These are phyloP conservation scores for Lepeophtheirus nordmannii DNA, from an alignment of 2,888 invertebrate genomes.

Conservation along the genomic window DNA sequence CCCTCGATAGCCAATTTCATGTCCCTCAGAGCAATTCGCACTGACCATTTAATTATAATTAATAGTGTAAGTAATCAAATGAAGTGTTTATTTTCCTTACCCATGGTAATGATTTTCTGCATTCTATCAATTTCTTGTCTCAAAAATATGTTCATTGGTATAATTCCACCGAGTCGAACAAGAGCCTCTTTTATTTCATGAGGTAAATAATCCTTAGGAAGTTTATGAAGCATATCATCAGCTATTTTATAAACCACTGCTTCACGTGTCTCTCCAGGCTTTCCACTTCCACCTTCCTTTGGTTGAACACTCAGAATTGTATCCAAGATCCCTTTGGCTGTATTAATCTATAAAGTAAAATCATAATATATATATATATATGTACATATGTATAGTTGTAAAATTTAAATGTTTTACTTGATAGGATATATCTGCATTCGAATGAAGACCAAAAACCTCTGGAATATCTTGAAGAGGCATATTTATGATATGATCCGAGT, in stretches of 20 bases:
- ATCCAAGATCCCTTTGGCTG: conserved; percentile 55
- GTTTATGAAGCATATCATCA: conserved; percentile 75
- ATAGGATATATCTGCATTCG: conserved; percentile 86
- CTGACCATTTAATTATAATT: conserved; percentile 32
- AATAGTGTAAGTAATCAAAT: neutral
- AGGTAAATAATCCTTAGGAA: conserved; percentile 68
- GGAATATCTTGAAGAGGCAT: conserved; percentile 74
- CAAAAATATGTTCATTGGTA: conserved; percentile 91
- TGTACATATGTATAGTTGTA: neutral
- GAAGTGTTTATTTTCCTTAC: neutral
- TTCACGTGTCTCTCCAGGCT: conserved; percentile 82
- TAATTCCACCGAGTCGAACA: conserved; percentile 72
- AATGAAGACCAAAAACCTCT: conserved; percentile 88
- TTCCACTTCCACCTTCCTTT: conserved; percentile 69
- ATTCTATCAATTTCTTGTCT: conserved; percentile 59
- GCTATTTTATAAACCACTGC: conserved; percentile 77
- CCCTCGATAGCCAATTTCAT: conserved; percentile 89
- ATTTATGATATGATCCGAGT: conserved; percentile 65
- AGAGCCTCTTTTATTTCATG: conserved; percentile 69
- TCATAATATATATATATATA: neutral
- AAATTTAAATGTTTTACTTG: neutral
- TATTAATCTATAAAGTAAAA: conserved; percentile 15
- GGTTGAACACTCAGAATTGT: conserved; percentile 93
- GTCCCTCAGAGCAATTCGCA: conserved; percentile 64
- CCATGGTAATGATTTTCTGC: conserved; percentile 58